Base-by-base conservation (phyloP, 2,797 vertebrate genomes). In the Microhierax caerulescens region DNA sequence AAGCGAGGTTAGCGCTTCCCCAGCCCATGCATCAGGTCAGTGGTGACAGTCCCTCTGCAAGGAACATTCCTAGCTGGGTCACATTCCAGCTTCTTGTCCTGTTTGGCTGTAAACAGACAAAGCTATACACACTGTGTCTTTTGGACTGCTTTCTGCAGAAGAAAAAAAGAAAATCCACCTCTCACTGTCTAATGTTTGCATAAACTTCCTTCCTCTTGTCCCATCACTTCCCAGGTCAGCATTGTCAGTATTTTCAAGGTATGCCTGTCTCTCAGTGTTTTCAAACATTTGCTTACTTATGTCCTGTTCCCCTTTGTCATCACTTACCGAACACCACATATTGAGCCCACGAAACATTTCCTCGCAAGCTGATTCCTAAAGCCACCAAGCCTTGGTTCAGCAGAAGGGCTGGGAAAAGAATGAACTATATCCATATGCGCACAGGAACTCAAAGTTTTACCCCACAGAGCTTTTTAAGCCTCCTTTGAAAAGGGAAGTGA, bases 401-500 rank as follows among this genome's bases (percentile, higher is more conserved):
- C 23, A 77, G 41, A 53, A 78, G 21, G 27, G 19, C 34, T 59
- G 16, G 8, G 57, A 77, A 48, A 50, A 79, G 37, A 54, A 70
- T 9, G 10, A 86, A 47, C 30, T 0, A 80, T 48, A 64, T 39
- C 43, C 7, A 3, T 5, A 48, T 4, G 23, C 43, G 63, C 28
- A 43, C 18, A 69, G 45, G 63, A 80, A 82, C 56, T 73, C 63
- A 51, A 63, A 10, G 13, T 51, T 80, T 64, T 50, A 69, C 60
- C 8, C 5, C 63, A 39, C 18, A 6, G 2, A 43, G 63, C 24
- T 80, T 85, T 59, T 61, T 20, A 65, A 5, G 80, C 13, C 37
- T 82, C 68, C 20, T 87, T 53, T 50, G 53, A 89, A 94, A 92
- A 27, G 28, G n/a, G 85, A 96, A 94, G 59, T 67, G 88, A 94